phyloP scores from a whole-genome alignment of 2,797 vertebrate species.

The Prunella strophiata region DNA sequence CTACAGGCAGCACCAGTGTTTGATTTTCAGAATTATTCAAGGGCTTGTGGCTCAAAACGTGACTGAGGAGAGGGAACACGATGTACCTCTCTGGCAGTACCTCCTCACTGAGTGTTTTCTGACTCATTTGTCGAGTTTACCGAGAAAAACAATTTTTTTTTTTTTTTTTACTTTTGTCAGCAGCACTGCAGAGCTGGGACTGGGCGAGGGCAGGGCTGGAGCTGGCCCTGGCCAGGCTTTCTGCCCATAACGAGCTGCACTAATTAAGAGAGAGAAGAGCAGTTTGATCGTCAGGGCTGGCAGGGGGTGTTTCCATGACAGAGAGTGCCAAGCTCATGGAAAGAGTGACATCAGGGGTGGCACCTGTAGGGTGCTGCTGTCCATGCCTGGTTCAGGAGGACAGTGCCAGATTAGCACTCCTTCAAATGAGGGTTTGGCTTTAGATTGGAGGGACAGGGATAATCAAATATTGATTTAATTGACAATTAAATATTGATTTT shows the following conservation, averaged over 20 bases:
- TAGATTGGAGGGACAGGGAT: background rate
- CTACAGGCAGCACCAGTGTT: background rate
- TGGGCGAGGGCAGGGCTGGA: background rate
- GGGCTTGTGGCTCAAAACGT: slow-evolving; percentile 57
- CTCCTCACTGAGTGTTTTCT: slow-evolving; percentile 2
- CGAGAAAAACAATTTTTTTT: slow-evolving; percentile 42
- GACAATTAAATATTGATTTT: background rate
- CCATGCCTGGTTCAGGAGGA: background rate
- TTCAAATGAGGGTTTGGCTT: background rate
- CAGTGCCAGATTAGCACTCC: fast-evolving
- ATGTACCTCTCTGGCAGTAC: background rate
- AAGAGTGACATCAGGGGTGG: background rate
- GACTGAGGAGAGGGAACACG: slow-evolving; percentile 13
- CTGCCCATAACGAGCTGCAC: background rate
- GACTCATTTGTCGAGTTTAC: slow-evolving; percentile 60
- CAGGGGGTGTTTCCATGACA: fast-evolving
- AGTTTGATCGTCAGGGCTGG: background rate
- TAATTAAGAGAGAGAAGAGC: background rate
- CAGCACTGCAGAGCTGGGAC: background rate
- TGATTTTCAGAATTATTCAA: slow-evolving; percentile 27
- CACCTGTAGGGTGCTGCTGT: background rate
- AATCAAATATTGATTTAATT: background rate
- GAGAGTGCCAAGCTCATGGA: background rate
- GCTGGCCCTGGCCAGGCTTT: background rate
- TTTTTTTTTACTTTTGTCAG: slow-evolving; percentile 3